Evolutionary conservation across 2,113 vertebrate species (phyloP), one percentile per base, ranked within the genome.

Genomic region (Rhombomys opimus): DNA sequence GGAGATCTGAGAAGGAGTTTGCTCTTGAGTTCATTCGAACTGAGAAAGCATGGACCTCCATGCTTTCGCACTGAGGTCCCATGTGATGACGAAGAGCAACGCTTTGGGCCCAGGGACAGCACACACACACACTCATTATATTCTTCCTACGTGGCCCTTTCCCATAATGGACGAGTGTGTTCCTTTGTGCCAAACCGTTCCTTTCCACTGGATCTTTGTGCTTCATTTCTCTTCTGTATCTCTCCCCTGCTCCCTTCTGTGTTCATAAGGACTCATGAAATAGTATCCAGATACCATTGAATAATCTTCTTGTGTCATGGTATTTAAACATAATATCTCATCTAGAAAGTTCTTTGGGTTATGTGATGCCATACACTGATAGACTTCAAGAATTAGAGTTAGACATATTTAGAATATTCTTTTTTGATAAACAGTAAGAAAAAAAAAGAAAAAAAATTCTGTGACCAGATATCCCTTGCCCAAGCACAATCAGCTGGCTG

Each of bases 241-340:
- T 30, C 13, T 77, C 38, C 86, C 85, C 38, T 46, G 30, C n/a
- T 30, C 75, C 86, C 20, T 89, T 80, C 91, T 67, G 9, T 52
- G 52, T 23, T 82, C 81, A 73, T 54, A 91, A 91, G 65, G 15
- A 90, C 22, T 76, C 3, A 7, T 5, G 15, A 46, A 46, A 30
- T 61, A 88, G 92, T 87, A 80, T 92, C 76, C 76, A 76, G 27
- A 72, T 38, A 25, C n/a, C 82, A 54, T n/a, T 68, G 35, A 17
- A 50, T 57, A 50, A 77, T 89, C 72, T 38, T 89, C 72, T 38
- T 22, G 15, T 82, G 27, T 89, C 10, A 22, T 90, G 12, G 72
- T 65, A 78, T 38, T 94, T 92, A 87, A 61, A 41, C 12, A 91
- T 95, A 89, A 46, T 61, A 46, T 73, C 7, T 91, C 46, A 84